Evolutionary conservation across 2,888 invertebrate genomes (phyloP), one percentile per base, ranked within the genome.

Genomic region (Scaptomyza parva): DNA sequence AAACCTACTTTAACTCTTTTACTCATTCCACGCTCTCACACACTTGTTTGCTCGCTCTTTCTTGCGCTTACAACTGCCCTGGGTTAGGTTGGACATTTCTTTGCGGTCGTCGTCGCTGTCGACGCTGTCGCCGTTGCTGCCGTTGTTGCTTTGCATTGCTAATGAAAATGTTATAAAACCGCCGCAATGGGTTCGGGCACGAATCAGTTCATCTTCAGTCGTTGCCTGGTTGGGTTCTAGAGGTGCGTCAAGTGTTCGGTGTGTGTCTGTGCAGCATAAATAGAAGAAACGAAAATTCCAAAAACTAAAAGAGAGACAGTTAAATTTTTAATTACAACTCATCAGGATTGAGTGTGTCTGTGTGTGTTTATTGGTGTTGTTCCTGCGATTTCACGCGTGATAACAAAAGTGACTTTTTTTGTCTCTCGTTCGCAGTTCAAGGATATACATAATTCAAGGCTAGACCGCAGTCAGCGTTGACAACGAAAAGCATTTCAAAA

Each of bases 101-200:
- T 73, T 58, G 74, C 59, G 11, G 43, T 30, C 62, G 41, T 41
- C 33, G 62, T 35, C 18, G n/a, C 22, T 35, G 61, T 47, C 54
- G 37, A 70, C 52, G 74, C 50, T 12, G 33, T 37, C 39, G 61
- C 41, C 54, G 14, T 71, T 45, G 28, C 26, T 35, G 62, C 35
- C 14, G 17, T 24, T 43, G 70, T 47, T 61, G 69, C 51, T 78
- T 61, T 54, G 74, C 67, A 63, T 73, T 65, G 71, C 74, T 78
- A 86, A 83, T 80, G 87, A 71, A 87, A 89, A 90, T 89, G 89
- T 90, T 91, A 91, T 91, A 91, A 91, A 90, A 53, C 90, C 53
- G 68, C 67, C 67, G 47, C 65, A 78, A 78, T 78, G 79, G 83
- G 74, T 80, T 76, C 83, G 79, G 83, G 78, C 87, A 87, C 77